These are phyloP conservation scores for Entosphenus tridentatus DNA, from an alignment of 2,113 vertebrate species.

Conservation along the genomic window DNA sequence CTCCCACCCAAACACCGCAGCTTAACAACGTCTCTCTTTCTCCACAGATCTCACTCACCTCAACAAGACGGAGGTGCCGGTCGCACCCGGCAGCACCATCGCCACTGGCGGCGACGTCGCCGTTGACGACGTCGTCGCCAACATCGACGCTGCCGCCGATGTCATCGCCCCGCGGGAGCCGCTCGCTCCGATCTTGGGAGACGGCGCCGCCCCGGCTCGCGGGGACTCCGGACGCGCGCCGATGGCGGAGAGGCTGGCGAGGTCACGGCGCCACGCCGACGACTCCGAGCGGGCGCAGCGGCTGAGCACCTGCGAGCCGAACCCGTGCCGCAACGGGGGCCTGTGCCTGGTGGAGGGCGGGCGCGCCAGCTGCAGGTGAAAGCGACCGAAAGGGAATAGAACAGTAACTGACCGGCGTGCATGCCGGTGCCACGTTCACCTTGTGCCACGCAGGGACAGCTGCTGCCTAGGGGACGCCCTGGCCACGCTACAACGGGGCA, in stretches of 20 bases:
- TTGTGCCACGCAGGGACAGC: not conserved
- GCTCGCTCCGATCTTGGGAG: conserved; percentile 13
- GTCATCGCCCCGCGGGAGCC: no score
- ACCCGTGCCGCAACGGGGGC: conserved; percentile 45
- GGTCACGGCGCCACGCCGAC: conserved; percentile 10
- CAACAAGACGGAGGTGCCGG: conserved; percentile 32
- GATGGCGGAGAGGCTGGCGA: conserved; percentile 14
- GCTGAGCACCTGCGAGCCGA: conserved; percentile 23
- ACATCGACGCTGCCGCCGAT: no score
- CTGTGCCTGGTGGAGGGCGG: conserved; percentile 32
- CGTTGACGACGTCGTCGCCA: no score
- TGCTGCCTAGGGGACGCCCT: not conserved
- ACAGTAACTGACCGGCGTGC: not conserved
- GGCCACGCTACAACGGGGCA: not conserved
- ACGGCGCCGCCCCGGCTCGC: conserved; percentile 16
- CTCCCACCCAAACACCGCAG: no score
- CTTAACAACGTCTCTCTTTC: not conserved
- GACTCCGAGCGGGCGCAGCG: no score
- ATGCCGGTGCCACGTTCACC: not conserved
- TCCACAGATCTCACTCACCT: conserved; percentile 43
- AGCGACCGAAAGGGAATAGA: no score
- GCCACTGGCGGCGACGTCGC: conserved; percentile 6
- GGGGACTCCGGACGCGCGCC: conserved; percentile 16
- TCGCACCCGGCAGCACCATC: not conserved
- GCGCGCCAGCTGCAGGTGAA: conserved; percentile 30